Conservation (phyloP, 1,140 invertebrate genomes). For the Geopemphigus sp. region DNA sequence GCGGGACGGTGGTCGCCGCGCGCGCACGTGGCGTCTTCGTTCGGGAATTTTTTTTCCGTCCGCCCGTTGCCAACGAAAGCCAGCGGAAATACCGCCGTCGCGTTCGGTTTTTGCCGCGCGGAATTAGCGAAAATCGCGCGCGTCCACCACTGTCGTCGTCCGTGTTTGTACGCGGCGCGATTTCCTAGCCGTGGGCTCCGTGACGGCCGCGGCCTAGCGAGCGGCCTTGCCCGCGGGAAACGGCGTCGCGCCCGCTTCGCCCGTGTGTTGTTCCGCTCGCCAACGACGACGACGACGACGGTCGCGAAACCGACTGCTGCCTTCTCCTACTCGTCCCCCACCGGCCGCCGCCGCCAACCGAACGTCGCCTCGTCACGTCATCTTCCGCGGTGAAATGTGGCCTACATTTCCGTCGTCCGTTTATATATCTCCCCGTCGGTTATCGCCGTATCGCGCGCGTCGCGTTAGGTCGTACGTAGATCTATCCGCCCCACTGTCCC, state of each 20-base stretch:
- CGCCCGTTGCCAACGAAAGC: too few species aligned
- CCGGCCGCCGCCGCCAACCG: background rate
- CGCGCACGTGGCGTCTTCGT: conserved; percentile 1
- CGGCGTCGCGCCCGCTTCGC: background rate
- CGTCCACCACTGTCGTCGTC: too few species aligned
- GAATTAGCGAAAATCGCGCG: too few species aligned
- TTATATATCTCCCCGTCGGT: too few species aligned
- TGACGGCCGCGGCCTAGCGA: conserved; percentile 13
- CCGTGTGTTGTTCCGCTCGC: background rate
- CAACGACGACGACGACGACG: too few species aligned
- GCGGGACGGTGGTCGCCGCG: background rate
- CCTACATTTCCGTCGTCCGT: conserved; percentile 23
- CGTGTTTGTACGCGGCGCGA: too few species aligned
- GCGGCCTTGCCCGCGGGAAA: conserved; percentile 21
- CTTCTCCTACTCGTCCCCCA: too few species aligned
- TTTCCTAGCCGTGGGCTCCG: too few species aligned
- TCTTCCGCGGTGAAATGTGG: conserved; percentile 38
- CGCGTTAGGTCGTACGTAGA: too few species aligned
- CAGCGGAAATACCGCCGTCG: conserved; percentile 25
- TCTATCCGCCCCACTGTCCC: too few species aligned
- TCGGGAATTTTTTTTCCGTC: background rate
- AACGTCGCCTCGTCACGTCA: background rate
- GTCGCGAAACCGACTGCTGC: background rate
- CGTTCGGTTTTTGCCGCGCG: too few species aligned
- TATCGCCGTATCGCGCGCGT: too few species aligned